A percentile compares a stretch with the other conserved stretches of the same genome.
Conservation (phyloP, 2,888 invertebrate genomes). For the Apotomis turbidana region DNA sequence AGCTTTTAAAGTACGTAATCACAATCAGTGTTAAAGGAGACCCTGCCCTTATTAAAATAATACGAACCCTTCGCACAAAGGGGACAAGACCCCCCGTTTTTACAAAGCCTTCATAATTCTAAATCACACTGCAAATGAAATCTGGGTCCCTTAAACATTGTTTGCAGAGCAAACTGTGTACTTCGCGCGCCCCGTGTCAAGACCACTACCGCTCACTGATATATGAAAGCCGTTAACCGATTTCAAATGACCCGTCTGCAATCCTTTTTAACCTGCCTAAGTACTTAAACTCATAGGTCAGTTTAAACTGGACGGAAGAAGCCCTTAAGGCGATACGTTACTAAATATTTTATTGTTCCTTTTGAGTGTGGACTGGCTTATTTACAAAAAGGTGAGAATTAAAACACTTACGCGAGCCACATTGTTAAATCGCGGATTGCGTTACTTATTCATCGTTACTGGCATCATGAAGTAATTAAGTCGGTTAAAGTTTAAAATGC, state of each 20-base stretch:
- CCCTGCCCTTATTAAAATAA: conserved; percentile 46
- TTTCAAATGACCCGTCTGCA: conserved; percentile 40
- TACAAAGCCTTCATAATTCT: conserved; percentile 42
- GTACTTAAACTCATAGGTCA: conserved; percentile 7
- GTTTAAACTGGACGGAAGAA: neutral
- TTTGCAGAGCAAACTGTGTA: conserved; percentile 50
- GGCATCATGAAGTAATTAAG: conserved; percentile 27
- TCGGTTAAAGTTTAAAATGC: conserved; percentile 18
- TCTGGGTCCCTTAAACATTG: conserved; percentile 47
- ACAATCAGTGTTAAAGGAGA: conserved; percentile 36
- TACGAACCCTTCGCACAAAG: conserved; percentile 41
- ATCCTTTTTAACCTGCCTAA: conserved; percentile 5
- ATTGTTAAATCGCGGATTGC: conserved; percentile 40
- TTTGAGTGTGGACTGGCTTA: conserved; percentile 48
- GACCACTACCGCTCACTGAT: conserved; percentile 62
- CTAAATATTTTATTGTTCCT: conserved; percentile 31
- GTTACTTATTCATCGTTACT: conserved; percentile 36
- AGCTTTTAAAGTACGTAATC: conserved; percentile 32
- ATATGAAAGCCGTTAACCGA: conserved; percentile 53
- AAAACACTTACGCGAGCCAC: conserved; percentile 41
- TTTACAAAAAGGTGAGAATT: conserved; percentile 53
- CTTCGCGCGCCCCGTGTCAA: conserved; percentile 61
- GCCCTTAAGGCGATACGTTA: conserved; percentile 20
- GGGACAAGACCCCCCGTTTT: conserved; percentile 42
- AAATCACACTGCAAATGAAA: conserved; percentile 51